Evolutionary conservation across 2,888 invertebrate species (phyloP).

Genomic region (Phlogophora meticulosa): DNA sequence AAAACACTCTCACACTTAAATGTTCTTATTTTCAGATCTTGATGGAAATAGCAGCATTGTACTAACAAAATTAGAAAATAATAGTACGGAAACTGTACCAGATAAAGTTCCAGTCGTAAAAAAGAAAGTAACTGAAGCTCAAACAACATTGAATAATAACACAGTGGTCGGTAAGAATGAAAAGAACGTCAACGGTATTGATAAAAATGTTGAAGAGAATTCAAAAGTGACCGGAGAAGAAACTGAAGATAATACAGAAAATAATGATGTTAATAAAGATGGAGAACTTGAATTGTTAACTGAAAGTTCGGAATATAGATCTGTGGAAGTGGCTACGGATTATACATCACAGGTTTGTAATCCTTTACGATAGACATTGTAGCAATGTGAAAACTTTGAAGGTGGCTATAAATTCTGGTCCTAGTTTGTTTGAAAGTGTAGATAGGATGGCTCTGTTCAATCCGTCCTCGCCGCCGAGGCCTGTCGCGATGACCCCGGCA

Average conservation of each 20-base stretch:
- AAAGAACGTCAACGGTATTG: neutral
- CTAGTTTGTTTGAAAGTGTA: neutral
- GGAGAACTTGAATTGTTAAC: neutral
- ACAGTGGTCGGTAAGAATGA: slow-evolving; percentile 7
- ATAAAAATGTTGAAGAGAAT: neutral
- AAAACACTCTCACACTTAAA: too few species aligned
- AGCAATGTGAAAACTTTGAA: neutral
- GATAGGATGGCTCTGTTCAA: too few species aligned
- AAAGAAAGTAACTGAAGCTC: neutral
- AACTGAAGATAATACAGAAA: neutral
- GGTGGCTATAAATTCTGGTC: neutral
- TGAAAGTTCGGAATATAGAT: slow-evolving; percentile 2
- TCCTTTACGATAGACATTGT: neutral
- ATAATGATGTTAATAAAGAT: neutral
- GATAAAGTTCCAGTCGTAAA: slow-evolving; percentile 10
- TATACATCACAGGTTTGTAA: slow-evolving; percentile 37
- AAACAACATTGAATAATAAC: neutral
- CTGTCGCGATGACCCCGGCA: too few species aligned
- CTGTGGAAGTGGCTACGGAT: slow-evolving; percentile 21
- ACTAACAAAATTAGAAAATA: slow-evolving; percentile 42
- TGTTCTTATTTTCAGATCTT: slow-evolving; percentile 83
- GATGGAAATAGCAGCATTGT: slow-evolving; percentile 78
- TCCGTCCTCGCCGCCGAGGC: too few species aligned
- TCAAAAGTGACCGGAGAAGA: neutral
- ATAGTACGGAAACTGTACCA: slow-evolving; percentile 23